Percentiles rank a stretch among this genome's conserved stretches.
Evolutionary conservation across 1,140 invertebrate genomes (phyloP).

Genomic region (Scylla paramamosain): DNA sequence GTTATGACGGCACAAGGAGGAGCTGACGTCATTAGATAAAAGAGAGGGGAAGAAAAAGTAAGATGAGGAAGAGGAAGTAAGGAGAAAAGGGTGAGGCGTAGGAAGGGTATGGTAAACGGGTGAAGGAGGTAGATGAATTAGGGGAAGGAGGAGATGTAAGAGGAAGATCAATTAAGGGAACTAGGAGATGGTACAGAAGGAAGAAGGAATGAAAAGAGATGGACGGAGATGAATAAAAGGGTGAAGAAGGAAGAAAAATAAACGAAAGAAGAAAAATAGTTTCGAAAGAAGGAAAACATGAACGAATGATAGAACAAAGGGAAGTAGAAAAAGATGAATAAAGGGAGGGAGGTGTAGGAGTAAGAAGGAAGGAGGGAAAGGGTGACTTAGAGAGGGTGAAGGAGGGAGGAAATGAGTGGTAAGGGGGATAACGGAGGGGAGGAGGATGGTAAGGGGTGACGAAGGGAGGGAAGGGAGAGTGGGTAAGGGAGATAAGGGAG

Average conservation of each 20-base stretch:
- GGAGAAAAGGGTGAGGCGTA: neutral
- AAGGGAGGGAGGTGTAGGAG: neutral
- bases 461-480: too few relatives aligned
- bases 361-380: neutral
- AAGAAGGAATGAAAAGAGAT: neutral
- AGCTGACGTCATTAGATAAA: neutral
- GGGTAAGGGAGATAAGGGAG: neutral
- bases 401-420: neutral
- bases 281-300: neutral
- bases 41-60: too few relatives aligned
- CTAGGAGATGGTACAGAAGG: neutral
- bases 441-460: constrained; percentile 24
- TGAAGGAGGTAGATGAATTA: neutral
- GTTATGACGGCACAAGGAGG: too few relatives aligned
- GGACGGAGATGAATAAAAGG: neutral
- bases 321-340: neutral
- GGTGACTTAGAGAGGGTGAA: neutral
- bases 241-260: neutral
- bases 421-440: neutral
- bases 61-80: neutral
- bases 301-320: neutral
- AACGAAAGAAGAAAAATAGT: neutral
- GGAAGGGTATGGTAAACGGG: neutral
- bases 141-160: neutral
- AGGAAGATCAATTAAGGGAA: neutral